Base-by-base conservation (phyloP, 2,888 invertebrate species). In the Pristionchus mayeri region DNA sequence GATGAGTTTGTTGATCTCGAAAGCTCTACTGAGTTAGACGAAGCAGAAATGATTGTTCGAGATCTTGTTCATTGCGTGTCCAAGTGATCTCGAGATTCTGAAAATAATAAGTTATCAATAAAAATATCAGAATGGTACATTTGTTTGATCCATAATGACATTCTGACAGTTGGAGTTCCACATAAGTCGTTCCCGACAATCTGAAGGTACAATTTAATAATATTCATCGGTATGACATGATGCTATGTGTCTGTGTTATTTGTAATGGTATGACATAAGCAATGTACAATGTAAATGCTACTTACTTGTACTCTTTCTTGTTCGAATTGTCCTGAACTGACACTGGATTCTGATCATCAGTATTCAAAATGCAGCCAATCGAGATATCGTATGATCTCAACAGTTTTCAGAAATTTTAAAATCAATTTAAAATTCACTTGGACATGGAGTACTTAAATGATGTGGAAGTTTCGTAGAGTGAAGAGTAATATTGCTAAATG, bases 71-170 rank as follows among this genome's bases (percentile, higher is more conserved):
- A 37, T 67, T 37, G 0, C 11, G 34, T 24, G 67, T 67, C 67
- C 67, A 67, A 37, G 67, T 37, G 37, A 67, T 37, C 21, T 67
- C 67, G 18, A 67, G 18, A 67, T 67, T 67, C 67, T 67, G 67
- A 16, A 67, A 67, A 7, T 21, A 18, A 67, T 37, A 11, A 7
- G 21, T 67, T 1, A 37, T 27, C 11, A 30, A 27, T 13, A 60
- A 60, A 60, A 2, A 18, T 3, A 11, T 13, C 4, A 16, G 7
- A 7, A 67, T 13, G 30, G 11, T 67, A 67, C 67, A 3, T 67
- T 67, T 21, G 37, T 67, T 34, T 67, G 34, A 18, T 67, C 34
- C 37, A 67, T 30, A 37, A 13, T 37, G 37, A 67, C 9, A n/a
- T 18, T 37, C 3, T 37, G 67, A 34, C 9, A 37, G 37, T 67